Percentiles rank a stretch among this genome's conserved stretches.
These are phyloP conservation scores for Smutsia gigantea DNA, from an alignment of 2,797 vertebrate genomes.

Conservation along the genomic window DNA sequence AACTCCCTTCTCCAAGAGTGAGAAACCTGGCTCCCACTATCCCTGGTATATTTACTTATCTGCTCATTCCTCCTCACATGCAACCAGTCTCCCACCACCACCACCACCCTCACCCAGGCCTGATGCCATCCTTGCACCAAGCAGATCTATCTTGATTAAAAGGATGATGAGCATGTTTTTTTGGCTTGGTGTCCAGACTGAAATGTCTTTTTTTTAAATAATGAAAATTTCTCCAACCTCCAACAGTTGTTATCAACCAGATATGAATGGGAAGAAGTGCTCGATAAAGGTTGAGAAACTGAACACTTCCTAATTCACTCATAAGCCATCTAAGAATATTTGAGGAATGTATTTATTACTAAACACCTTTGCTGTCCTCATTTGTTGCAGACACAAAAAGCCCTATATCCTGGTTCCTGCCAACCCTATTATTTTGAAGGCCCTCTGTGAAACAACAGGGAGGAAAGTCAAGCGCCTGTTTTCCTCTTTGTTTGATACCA, in stretches of 20 bases:
- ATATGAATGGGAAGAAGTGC: background rate
- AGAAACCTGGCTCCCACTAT: background rate
- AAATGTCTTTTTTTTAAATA: background rate
- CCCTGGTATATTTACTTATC: background rate
- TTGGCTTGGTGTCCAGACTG: background rate
- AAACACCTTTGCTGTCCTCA: background rate
- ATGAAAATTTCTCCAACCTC: background rate
- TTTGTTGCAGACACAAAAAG: background rate
- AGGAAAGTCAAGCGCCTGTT: background rate
- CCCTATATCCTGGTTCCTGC: background rate
- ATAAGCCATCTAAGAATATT: background rate
- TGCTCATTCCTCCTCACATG: background rate
- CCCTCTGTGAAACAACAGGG: background rate
- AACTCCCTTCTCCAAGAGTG: background rate
- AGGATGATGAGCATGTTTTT: background rate
- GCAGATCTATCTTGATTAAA: background rate
- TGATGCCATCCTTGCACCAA: background rate
- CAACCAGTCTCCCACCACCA: background rate
- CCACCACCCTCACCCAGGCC: background rate
- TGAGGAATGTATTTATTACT: background rate
- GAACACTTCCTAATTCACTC: background rate
- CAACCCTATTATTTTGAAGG: background rate
- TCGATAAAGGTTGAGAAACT: conserved; percentile 15
- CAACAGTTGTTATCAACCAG: background rate
- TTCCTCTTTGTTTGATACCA: background rate